Evolutionary conservation across 1,140 invertebrate genomes (phyloP), one percentile per base, ranked within the genome.

Genomic region (Drosophila athabasca): DNA sequence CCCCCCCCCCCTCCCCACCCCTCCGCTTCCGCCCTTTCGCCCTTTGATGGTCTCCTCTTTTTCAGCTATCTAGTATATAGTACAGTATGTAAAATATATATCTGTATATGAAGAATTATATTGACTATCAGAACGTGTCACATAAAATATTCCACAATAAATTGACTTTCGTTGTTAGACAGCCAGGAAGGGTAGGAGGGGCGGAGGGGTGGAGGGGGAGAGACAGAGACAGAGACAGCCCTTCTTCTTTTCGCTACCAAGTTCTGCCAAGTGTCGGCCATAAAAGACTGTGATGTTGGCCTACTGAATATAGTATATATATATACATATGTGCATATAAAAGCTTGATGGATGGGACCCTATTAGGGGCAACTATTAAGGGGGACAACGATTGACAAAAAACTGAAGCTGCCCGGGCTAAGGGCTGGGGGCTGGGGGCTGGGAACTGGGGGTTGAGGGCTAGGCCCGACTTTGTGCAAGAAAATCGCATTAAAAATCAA

Each of bases 91-190:
- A 19, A 19, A 57, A 69, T 69, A 49, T 57, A 76, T 62, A 77
- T 77, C 68, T 68, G 24, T 70, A 79, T 62, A 77, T 78, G 68
- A 74, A 57, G 81, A 77, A 85, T 87, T 87, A 74, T 81, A 85
- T 85, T 82, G 82, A 82, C 83, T 87, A 88, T 79, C 83, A 87
- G 88, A 87, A 87, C 79, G 82, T 87, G 82, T 87, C 82, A 88
- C 83, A 87, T 87, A 87, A 87, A 87, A 87, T 87, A 87, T 87
- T 82, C 75, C 75, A 87, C 82, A 88, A 87, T 87, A 87, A 87
- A 87, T 87, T 87, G 83, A 88, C 82, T 87, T 82, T 88, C 66
- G 69, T 69, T 83, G 66, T 78, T 57, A 44, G 74, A 59, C 76
- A 67, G 76, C 79, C 17, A 19, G 17, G 0, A 19, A 19, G 17